These are phyloP conservation scores for Ptilodon capucinus DNA, from an alignment of 2,888 invertebrate genomes.

Conservation along the genomic window DNA sequence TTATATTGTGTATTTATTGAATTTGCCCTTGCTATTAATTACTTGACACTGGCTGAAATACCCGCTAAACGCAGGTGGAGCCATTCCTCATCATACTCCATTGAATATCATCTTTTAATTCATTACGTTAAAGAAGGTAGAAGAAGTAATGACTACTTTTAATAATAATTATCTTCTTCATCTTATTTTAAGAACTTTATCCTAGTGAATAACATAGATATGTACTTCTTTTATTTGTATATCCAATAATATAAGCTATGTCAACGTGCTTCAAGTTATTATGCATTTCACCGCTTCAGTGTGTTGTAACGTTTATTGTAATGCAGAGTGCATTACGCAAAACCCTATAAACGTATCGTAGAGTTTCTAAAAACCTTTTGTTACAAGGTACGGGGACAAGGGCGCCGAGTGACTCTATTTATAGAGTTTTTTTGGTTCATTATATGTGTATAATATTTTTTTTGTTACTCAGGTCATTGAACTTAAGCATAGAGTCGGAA, in stretches of 20 bases:
- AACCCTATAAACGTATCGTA: background rate
- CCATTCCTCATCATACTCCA: no score
- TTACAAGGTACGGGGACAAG: background rate
- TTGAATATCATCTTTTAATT: no score
- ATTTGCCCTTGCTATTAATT: no score
- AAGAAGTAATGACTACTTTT: no score
- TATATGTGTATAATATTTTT: background rate
- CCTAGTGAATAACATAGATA: no score
- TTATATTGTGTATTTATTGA: no score
- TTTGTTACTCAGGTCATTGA: background rate
- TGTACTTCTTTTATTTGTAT: background rate
- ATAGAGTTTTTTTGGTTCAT: background rate
- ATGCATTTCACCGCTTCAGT: background rate
- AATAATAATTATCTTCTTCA: no score
- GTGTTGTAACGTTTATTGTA: conserved; percentile 7
- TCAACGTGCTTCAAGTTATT: background rate
- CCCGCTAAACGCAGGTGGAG: no score
- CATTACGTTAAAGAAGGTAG: no score
- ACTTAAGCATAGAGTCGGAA: no score
- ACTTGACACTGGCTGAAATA: no score
- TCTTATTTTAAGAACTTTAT: no score
- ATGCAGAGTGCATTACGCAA: conserved; percentile 12
- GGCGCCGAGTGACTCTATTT: background rate
- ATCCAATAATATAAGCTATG: background rate
- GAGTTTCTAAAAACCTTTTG: background rate